Evolutionary conservation across 2,888 invertebrate genomes (phyloP), one percentile per base, ranked within the genome.

Genomic region (Sepioteuthis lessoniana): DNA sequence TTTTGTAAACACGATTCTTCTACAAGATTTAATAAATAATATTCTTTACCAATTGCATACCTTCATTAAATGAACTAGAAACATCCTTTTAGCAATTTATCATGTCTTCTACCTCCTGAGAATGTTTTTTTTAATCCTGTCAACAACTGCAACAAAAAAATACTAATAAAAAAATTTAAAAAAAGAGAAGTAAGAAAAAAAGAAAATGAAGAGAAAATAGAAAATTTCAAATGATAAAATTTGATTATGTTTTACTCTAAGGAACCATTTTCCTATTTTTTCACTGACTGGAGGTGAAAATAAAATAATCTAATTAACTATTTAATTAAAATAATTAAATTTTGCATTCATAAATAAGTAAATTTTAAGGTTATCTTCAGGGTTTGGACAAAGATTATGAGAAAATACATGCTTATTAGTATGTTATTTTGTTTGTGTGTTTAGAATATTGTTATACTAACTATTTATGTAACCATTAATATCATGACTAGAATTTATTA

Each of bases 1-100:
- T 47, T 42, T 93, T n/a, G 93, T 93, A 47, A 93, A 93, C 55
- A 55, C 25, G n/a, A 25, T 76, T n/a, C 76, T n/a, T n/a, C 76
- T 35, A 76, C 76, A 76, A 76, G 76, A 76, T 76, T 76, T 76
- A 35, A n/a, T 76, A 76, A 76, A 76, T 76, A 76, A 76, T 76
- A 76, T 76, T 76, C n/a, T n/a, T 76, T 76, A 76, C 76, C 76
- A 35, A 76, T 76, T 76, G n/a, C 76, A n/a, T n/a, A 76, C n/a
- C n/a, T 35, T 35, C 76, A 76, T 76, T 76, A 76, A n/a, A 35
- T 76, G n/a, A 35, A 76, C 76, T n/a, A n/a, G 76, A 76, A 76
- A 76, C 76, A n/a, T 76, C 76, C 76, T 76, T n/a, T 13, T 35
- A 76, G 76, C 76, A 76, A 76, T 76, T 76, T 25, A n/a, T n/a